Evolutionary conservation across 2,113 vertebrate genomes (phyloP), one percentile per base, ranked within the genome.

Genomic region (Aptenodytes patagonicus): DNA sequence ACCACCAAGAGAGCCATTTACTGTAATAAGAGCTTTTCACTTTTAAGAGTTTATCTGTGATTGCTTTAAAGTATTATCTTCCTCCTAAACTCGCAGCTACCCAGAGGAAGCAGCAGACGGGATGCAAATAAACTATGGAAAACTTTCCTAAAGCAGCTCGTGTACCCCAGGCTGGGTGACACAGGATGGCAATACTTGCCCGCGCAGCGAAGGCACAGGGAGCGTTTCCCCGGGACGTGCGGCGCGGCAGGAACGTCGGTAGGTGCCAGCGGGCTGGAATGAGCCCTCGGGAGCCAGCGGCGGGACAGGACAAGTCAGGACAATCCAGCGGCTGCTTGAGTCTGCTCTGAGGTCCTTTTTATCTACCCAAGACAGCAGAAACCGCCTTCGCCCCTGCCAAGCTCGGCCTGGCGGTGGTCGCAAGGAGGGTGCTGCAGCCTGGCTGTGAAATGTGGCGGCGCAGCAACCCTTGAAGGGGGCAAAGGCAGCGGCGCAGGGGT

Each of bases 231-330:
- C 13, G 76, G 57, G 86, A 79, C 4, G 38, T 85, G 86, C 6
- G 1, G 83, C 0, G 0, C 0, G 0, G 66, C 75, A 85, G 78
- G 61, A 90, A 46, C 0, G 0, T 0, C 0, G 24, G 61, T 66
- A 54, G 86, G 42, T 82, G 69, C 89, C 66, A 34, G 46, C 0
- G 0, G 13, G 22, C 47, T 88, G 89, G 70, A 83, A 88, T 14
- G 91, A 88, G 52, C 75, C 66, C 57, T 68, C 0, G 1, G 83
- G 85, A 89, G 72, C 49, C 77, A 60, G 73, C 2, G 0, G 51
- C 2, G 0, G 46, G 78, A 47, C 52, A 54, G 79, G 57, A 83
- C 95, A 90, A 88, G 89, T 83, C 91, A 55, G 79, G 75, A 68
- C 91, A 80, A 68, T 5, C 28, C 58, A 4, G 49, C 6, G 4